Base-by-base conservation (phyloP, 2,888 invertebrate species). In the Ecliptopera silaceata region DNA sequence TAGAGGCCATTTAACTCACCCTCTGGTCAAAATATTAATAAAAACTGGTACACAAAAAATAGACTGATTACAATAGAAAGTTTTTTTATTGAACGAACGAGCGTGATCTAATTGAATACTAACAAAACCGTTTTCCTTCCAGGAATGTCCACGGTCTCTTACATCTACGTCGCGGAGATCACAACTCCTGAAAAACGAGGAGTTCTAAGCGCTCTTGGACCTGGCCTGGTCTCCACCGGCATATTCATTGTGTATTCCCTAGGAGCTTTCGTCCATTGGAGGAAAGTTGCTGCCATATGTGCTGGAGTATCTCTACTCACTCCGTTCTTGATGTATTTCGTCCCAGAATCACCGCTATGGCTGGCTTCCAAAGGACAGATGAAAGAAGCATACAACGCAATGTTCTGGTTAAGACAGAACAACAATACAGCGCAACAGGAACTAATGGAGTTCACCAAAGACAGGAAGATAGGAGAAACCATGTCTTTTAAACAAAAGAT, bases 341-440 rank as follows among this genome's bases (percentile, higher is more conserved):
- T 94, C 1, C 95, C 95, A 0, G 95, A 95, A 72, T 94, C 94
- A 8, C 95, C 95, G 0, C 88, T 94, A 0, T 95, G 95, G 93
- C 80, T 95, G 1, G 91, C 93, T 0, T 93, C 93, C 0, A 92
- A 92, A 57, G 93, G 93, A 1, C 89, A 93, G 57, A 90, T 91
- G 75, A 88, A 93, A 45, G 92, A 93, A 73, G 93, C 94, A 0
- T 93, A 93, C 71, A 88, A 92, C 50, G 88, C 94, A 0, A 89
- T 95, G 77, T 84, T 93, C 20, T 95, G 94, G 94, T 84, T 95
- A 1, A 82, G 94, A 44, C 92, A 94, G 43, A 93, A 93, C 69
- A 93, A 93, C 64, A 91, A 88, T 52, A 81, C 91, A 4, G 94
- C 94, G 0, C 94, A 95, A 62, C 91, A 91, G 47, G 95, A 95